Base-by-base conservation (phyloP, 1,140 invertebrate genomes). In the Araneus ventricosus region DNA sequence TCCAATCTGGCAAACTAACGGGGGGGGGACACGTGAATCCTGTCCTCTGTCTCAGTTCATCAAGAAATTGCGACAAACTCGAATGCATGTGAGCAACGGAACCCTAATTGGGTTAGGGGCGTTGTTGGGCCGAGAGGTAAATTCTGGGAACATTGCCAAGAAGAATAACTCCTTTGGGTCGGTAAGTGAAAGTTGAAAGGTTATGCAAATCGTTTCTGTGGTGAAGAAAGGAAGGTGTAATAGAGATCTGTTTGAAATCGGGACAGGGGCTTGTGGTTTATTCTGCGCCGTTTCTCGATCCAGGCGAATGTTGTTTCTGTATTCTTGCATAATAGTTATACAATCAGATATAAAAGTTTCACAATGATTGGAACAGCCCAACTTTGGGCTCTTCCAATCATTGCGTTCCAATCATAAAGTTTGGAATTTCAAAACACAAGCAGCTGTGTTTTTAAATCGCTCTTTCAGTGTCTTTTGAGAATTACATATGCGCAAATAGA, bases 121-220 rank as follows among this genome's bases (percentile, higher is more conserved):
- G 70, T 75, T 37, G 70, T 30, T 63, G 8, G 8, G 27, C 8
- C 14, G 63, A 7, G 3, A 27, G 4, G n/a, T 67, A 22, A 67
- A 14, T 67, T 67, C 63, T 8, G 24, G 63, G 70, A 37, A 37
- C 30, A 20, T 37, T 30, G 17, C 70, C 30, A 27, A 30, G n/a
- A n/a, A n/a, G 10, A 27, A 3, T n/a, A 3, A 22, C 10, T 67
- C 10, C 27, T 67, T 30, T 10, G 17, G 70, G 70, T 27, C 30
- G 70, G 10, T 14, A 67, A 70, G 70, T 75, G 70, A 75, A 75
- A 75, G 30, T 30, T 75, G 27, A 75, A 75, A 37, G 30, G 70
- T 75, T 34, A 75, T 75, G 70, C 70, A 34, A 75, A 37, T 75
- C 30, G 17, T 34, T 5, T 37, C 20, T 0, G 24, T n/a, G 24